These are phyloP conservation scores for Lepus timidus DNA, from an alignment of 2,113 vertebrate genomes.

Conservation along the genomic window DNA sequence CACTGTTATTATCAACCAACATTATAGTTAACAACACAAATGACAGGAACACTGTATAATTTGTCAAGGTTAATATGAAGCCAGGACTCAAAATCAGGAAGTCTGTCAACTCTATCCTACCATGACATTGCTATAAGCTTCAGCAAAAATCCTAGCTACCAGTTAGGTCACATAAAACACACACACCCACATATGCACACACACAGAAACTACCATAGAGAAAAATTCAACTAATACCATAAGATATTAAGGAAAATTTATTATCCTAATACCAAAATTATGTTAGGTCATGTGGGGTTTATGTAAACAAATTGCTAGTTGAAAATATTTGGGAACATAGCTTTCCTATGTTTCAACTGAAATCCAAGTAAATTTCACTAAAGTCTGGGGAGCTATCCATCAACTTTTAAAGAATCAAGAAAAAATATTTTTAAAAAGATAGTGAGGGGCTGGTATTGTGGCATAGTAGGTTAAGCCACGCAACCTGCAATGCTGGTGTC, in stretches of 20 bases:
- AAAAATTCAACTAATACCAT: neutral
- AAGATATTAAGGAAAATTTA: neutral
- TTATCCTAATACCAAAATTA: neutral
- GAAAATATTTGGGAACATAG: neutral
- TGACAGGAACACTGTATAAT: neutral
- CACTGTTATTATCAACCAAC: neutral
- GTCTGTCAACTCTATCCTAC: neutral
- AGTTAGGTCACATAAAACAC: neutral
- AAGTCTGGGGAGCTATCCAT: neutral
- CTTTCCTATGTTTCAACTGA: neutral
- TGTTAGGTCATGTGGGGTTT: neutral
- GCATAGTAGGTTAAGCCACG: too few species aligned
- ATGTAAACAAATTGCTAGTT: neutral
- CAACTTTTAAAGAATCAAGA: conserved; percentile 18
- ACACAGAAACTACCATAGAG: neutral
- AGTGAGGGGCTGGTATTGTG: too few species aligned
- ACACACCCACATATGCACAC: neutral
- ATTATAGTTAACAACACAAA: neutral
- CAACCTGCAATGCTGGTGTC: too few species aligned
- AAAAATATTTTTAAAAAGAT: neutral
- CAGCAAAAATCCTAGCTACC: neutral
- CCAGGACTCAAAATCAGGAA: neutral
- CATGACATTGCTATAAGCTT: neutral
- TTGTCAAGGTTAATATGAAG: neutral
- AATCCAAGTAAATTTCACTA: neutral